Evolutionary conservation across 2,888 invertebrate genomes (phyloP), one percentile per base, ranked within the genome.

Genomic region (Helobdella robusta): DNA sequence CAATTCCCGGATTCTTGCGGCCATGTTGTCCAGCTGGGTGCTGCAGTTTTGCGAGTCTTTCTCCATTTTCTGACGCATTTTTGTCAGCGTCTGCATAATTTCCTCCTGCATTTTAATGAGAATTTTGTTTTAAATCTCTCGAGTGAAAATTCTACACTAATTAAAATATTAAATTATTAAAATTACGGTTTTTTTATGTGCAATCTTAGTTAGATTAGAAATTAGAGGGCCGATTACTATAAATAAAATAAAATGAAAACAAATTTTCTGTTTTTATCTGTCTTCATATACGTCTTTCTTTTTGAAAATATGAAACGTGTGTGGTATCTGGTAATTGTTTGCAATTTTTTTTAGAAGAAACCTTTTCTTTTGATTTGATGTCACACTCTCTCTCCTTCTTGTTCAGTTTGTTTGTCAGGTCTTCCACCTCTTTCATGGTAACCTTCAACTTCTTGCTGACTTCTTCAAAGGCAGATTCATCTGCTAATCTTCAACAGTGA

Each of bases 321-420:
- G 23, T 52, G 18, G 11, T 15, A 44, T 11, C 18, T 44, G 11
- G 44, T 11, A 44, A 44, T 15, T 44, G 15, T 15, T 44, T 44
- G 44, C 11, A 15, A 44, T 44, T 44, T 44, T 18, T 11, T 44
- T n/a, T n/a, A n/a, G n/a, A n/a, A n/a, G n/a, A n/a, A 15, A 83
- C 84, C 76, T 89, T 77, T 81, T 94, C 93, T 76, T 92, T 91
- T 67, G 86, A 85, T 76, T 88, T 85, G 74, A 89, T 84, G 81
- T 93, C 93, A 69, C 91, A 82, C 78, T 93, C 92, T 80, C 91
- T 89, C 79, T 94, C 94, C 82, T 81, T 92, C 76, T 91, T 91
- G 4, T 91, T 87, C 66, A 94, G 81, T 74, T 88, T 87, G 0
- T 88, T 87, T 46, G 89, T 87, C 76, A 94, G 84, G 72, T 93